Evolutionary conservation across 2,113 vertebrate genomes (phyloP), one percentile per base, ranked within the genome.

Genomic region (Mohoua ochrocephala): DNA sequence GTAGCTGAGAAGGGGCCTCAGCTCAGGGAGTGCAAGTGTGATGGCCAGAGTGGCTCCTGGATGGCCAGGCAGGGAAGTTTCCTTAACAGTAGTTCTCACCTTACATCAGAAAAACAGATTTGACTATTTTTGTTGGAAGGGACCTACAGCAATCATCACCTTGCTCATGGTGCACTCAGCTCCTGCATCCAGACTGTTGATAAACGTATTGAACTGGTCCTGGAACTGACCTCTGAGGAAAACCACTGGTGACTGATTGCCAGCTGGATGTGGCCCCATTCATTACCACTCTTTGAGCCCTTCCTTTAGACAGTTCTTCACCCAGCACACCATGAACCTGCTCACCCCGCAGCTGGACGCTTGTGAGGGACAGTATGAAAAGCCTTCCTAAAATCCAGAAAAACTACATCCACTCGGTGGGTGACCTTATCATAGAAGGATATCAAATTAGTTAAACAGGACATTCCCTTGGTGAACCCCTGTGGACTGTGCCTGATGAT

Each of bases 21-120:
- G 37, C 16, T 60, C 45, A 45, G 12, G 26, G 13, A 13, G 9
- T 53, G 13, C 0, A 1, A 53, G 10, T 28, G 24, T 41, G 24
- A 45, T 21, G 17, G 45, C 37, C 39, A 67, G 24, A 60, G 28
- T 15, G 24, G 11, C 37, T 75, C 39, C n/a, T 68, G 39, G 16
- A 7, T 35, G 45, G 45, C 41, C 1, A 0, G 14, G 10, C 11
- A 26, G 39, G 23, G 28, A 53, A 39, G 11, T 57, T 59, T 60
- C 24, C 9, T 39, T 39, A 60, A 30, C 15, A 63, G 33, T 4
- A 70, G 4, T 4, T 79, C 20, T 19, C 19, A 28, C 6, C 11
- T 77, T 50, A 28, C 17, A 64, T 30, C 44, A 77, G 42, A 63
- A 80, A 70, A 69, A 42, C 6, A 64, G 4, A 79, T 53, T 3